phyloP scores from a whole-genome alignment of 2,797 vertebrate species.

The Lycodopsis pacificus region DNA sequence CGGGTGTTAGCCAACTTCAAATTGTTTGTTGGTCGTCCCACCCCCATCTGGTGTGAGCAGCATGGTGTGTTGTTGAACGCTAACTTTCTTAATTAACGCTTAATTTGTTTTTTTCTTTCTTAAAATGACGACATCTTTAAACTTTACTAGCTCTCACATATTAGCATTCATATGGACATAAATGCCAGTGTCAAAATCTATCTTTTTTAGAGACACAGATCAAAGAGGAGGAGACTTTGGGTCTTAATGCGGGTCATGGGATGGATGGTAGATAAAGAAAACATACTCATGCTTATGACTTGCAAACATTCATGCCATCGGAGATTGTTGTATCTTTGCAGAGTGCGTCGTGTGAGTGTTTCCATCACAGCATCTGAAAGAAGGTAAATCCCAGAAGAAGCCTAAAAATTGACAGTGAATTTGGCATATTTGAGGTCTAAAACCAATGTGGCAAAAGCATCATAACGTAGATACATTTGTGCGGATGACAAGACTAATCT shows the following conservation, averaged over 20 bases:
- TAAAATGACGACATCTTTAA: background rate
- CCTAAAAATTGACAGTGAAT: too few species aligned
- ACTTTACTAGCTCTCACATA: background rate
- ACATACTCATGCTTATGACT: background rate
- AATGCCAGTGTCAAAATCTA: background rate
- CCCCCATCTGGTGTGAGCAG: background rate
- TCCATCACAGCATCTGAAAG: background rate
- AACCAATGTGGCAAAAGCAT: background rate
- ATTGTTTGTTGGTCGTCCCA: too few species aligned
- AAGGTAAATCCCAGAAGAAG: background rate
- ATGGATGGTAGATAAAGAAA: background rate
- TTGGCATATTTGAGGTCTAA: too few species aligned
- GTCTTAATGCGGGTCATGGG: background rate
- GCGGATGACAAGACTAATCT: background rate
- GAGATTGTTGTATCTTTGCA: background rate
- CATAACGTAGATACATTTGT: background rate
- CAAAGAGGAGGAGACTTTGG: background rate
- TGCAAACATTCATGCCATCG: background rate
- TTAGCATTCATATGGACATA: background rate
- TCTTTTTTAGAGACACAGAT: background rate
- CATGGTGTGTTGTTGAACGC: background rate
- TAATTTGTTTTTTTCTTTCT: too few species aligned
- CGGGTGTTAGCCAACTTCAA: background rate
- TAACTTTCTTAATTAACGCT: too few species aligned
- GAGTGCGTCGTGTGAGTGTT: background rate